Evolutionary conservation across 2,797 vertebrate species (phyloP).

Genomic region (Cossypha caffra): DNA sequence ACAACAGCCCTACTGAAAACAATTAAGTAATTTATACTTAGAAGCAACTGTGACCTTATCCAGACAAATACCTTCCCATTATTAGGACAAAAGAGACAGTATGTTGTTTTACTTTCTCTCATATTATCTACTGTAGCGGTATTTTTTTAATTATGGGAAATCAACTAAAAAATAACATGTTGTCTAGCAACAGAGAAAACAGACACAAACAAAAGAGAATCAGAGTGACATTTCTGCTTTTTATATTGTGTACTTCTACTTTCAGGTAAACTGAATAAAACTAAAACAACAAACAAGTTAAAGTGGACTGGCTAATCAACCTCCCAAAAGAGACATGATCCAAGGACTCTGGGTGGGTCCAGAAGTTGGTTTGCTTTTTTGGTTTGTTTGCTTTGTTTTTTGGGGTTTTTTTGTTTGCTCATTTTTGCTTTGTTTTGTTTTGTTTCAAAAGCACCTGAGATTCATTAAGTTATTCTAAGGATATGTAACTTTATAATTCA

Average conservation of each 20-base stretch:
- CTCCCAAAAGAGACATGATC: constrained; percentile 33
- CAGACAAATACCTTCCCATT: constrained; percentile 62
- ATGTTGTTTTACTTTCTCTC: constrained; percentile 63
- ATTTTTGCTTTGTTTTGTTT: not conserved
- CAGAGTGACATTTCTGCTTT: not conserved
- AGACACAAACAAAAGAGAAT: constrained; percentile 56
- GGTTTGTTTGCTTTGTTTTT: not conserved
- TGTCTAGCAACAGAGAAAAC: constrained; percentile 71
- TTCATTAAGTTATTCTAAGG: not conserved
- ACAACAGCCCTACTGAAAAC: constrained; percentile 42
- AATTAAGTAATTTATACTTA: constrained; percentile 59
- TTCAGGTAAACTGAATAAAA: constrained; percentile 26
- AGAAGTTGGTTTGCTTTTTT: not conserved
- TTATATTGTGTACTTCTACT: not conserved
- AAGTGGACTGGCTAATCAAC: not conserved
- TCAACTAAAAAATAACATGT: constrained; percentile 47
- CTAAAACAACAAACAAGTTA: constrained; percentile 10
- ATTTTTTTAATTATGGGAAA: constrained; percentile 65
- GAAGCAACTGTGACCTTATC: constrained; percentile 53
- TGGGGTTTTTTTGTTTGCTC: not conserved
- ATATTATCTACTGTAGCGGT: constrained; percentile 22
- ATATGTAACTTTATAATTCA: not conserved
- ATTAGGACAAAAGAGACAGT: constrained; percentile 64
- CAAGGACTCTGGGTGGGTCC: not conserved
- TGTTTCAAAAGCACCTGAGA: constrained; percentile 7